A percentile compares a stretch with the other conserved stretches of the same genome.
Conservation (phyloP, 1,140 invertebrate species). For the Belonocnema kinseyi region DNA sequence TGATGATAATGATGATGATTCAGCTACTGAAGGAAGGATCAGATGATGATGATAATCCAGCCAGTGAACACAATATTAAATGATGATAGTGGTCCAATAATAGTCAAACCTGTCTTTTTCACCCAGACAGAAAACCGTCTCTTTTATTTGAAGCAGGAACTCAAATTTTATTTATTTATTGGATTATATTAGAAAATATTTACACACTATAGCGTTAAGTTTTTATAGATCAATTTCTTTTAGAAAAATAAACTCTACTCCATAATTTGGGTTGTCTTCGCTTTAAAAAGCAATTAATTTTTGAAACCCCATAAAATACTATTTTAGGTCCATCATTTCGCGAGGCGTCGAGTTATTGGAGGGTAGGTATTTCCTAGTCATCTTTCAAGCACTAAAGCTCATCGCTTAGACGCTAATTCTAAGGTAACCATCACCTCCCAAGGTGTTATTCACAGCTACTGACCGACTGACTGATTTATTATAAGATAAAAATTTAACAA, state of each 20-base stretch:
- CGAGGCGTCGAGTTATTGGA: conserved; percentile 39
- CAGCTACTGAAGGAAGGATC: too few species aligned
- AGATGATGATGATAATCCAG: too few species aligned
- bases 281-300: neutral
- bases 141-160: too few species aligned
- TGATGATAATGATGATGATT: too few species aligned
- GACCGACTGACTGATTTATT: conserved; percentile 2
- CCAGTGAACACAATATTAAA: too few species aligned
- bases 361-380: neutral
- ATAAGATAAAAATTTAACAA: conserved; percentile 15
- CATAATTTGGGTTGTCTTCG: neutral
- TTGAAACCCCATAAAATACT: neutral
- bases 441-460: conserved; percentile 3
- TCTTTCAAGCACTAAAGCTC: conserved; percentile 33
- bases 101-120: too few species aligned
- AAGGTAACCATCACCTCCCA: neutral
- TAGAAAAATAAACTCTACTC: neutral
- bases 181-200: too few species aligned
- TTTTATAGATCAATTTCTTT: neutral
- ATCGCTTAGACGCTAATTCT: conserved; percentile 28
- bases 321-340: conserved; percentile 35
- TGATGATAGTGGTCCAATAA: too few species aligned
- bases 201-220: too few species aligned
- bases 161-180: too few species aligned
- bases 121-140: too few species aligned